Evolutionary conservation across 1,140 invertebrate species (phyloP).

Genomic region (Pachyrhynchus sulphureomaculatus): DNA sequence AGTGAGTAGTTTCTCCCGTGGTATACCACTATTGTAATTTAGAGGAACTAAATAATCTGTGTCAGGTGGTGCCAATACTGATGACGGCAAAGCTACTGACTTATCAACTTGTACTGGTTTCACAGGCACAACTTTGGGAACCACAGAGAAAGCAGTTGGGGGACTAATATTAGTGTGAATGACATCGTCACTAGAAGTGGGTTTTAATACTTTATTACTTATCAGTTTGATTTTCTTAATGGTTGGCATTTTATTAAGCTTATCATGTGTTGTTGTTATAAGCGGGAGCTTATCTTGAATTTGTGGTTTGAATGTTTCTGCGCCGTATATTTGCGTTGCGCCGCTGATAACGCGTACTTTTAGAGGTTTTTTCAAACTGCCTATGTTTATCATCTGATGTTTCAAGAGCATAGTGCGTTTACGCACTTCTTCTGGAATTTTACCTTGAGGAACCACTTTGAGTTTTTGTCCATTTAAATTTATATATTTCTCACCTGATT

Average conservation of each 20-base stretch:
- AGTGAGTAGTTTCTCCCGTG: conserved; percentile 12
- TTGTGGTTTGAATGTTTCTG: not conserved
- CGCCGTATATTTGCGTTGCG: not conserved
- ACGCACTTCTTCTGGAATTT: conserved; percentile 16
- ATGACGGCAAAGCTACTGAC: not conserved
- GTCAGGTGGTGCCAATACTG: not conserved
- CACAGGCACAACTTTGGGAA: not conserved
- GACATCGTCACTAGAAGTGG: not conserved
- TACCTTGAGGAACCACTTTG: conserved; percentile 17
- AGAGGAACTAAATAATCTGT: not conserved
- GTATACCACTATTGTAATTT: too few relatives aligned
- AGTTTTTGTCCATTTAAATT: conserved; percentile 33
- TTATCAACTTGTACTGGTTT: not conserved
- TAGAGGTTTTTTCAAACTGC: conserved; percentile 11
- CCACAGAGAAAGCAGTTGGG: not conserved
- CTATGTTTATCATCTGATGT: conserved; percentile 1
- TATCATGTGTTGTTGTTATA: not conserved
- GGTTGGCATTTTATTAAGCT: not conserved
- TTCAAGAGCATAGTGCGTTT: conserved; percentile 13
- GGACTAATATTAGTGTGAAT: not conserved
- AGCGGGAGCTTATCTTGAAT: not conserved
- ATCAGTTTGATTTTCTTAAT: conserved; percentile 8
- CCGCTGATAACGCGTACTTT: conserved; percentile 6
- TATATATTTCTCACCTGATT: conserved; percentile 29
- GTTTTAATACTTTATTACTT: not conserved